Evolutionary conservation across 1,140 invertebrate genomes (phyloP).

Genomic region (Callitettix versicolor): DNA sequence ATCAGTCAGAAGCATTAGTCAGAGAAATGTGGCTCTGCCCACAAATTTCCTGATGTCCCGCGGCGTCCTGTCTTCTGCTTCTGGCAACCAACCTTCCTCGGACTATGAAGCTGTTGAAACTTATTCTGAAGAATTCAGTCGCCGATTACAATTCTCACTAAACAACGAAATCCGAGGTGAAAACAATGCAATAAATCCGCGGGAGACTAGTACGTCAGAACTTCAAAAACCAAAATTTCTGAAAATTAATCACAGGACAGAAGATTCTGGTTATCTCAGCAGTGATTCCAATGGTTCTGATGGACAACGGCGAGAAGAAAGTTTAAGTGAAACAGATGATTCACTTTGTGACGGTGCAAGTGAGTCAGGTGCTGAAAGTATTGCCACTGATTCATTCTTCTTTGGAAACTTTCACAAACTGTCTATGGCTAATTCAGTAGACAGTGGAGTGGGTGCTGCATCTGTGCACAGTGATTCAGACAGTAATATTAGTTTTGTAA

Average conservation of each 20-base stretch:
- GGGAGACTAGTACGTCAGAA: neutral
- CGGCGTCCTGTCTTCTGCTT: slow-evolving; percentile 33
- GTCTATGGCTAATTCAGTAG: slow-evolving; percentile 11
- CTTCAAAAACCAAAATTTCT: slow-evolving; percentile 5
- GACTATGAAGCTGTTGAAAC: slow-evolving; percentile 32
- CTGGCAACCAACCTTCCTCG: slow-evolving; percentile 31
- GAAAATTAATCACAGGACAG: slow-evolving; percentile 16
- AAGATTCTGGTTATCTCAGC: slow-evolving; percentile 25
- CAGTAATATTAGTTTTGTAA: slow-evolving; percentile 14
- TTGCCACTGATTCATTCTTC: slow-evolving; percentile 80
- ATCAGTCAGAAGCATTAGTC: slow-evolving; percentile 30
- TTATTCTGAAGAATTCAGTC: neutral
- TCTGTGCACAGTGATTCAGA: slow-evolving; percentile 10
- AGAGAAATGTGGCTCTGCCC: slow-evolving; percentile 12
- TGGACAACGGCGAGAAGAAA: slow-evolving; percentile 42
- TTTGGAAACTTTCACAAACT: slow-evolving; percentile 54
- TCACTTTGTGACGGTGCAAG: slow-evolving; percentile 74
- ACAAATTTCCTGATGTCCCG: slow-evolving; percentile 22
- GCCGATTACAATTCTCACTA: slow-evolving; percentile 10
- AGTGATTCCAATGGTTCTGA: slow-evolving; percentile 36
- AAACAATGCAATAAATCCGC: neutral
- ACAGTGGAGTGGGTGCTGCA: slow-evolving; percentile 6
- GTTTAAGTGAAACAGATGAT: slow-evolving; percentile 74
- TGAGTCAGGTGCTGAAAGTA: slow-evolving; percentile 72
- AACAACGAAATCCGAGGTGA: neutral